A percentile compares a stretch with the other conserved stretches of the same genome.
phyloP scores from a whole-genome alignment of 2,113 vertebrate genomes.

The Anser cygnoides region DNA sequence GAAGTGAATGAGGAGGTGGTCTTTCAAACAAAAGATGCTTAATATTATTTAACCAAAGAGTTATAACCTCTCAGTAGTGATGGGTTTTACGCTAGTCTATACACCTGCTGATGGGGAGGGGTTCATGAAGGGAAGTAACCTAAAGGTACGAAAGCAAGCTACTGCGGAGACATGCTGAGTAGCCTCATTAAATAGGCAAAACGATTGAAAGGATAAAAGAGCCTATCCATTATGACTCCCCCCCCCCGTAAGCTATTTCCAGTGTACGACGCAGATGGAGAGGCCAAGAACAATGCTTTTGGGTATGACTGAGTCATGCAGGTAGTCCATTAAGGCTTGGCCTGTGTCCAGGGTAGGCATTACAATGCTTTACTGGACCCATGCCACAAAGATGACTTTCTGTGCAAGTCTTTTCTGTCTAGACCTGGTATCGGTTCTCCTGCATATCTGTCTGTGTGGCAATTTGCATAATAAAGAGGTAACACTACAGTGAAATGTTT shows the following conservation, averaged over 20 bases:
- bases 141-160: background rate
- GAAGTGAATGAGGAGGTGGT: background rate
- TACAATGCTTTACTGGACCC: background rate
- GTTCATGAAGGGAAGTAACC: background rate
- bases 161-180: background rate
- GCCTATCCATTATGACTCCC: background rate
- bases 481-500: background rate
- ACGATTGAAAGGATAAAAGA: background rate
- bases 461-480: background rate
- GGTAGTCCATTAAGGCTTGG: constrained; percentile 45
- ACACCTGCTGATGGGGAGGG: background rate
- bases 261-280: background rate
- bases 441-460: background rate
- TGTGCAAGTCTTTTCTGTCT: background rate
- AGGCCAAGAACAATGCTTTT: background rate
- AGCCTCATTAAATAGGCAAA: background rate
- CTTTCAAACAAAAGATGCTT: background rate
- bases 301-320: constrained; percentile 2
- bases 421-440: background rate
- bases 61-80: background rate
- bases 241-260: background rate
- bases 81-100: background rate
- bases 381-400: background rate
- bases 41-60: too few relatives aligned
- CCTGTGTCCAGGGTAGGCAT: background rate